phyloP scores from a whole-genome alignment of 2,113 vertebrate species.

The Periophthalmus modestus region DNA sequence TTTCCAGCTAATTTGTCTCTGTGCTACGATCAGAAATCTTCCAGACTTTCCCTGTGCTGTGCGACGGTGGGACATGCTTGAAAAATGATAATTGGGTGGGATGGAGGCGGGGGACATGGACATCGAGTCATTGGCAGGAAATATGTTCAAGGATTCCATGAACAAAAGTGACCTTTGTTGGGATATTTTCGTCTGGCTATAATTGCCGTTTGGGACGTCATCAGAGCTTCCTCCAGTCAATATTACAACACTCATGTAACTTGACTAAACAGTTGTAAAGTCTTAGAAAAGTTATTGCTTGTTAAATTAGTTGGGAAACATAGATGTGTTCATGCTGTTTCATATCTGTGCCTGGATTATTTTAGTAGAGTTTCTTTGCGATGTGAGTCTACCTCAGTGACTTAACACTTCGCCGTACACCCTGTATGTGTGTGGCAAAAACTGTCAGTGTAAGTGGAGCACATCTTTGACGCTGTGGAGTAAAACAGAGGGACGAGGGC shows the following conservation, averaged over 20 bases:
- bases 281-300: background rate
- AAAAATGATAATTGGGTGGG: conserved; percentile 66
- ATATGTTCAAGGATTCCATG: conserved; percentile 70
- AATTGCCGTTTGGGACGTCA: conserved; percentile 52
- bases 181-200: conserved; percentile 30
- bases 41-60: conserved; percentile 38
- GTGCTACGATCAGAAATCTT: conserved; percentile 42
- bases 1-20: conserved; percentile 12
- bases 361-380: background rate
- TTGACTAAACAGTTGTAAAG: background rate
- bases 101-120: conserved; percentile 63
- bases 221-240: background rate
- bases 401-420: background rate
- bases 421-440: background rate
- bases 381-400: background rate
- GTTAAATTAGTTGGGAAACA: background rate
- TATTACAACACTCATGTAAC: background rate
- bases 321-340: background rate
- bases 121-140: conserved; percentile 73
- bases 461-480: conserved; percentile 38
- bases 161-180: conserved; percentile 68
- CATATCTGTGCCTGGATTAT: background rate
- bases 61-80: conserved; percentile 33
- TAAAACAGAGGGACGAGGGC: conserved; percentile 22
- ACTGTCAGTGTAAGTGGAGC: conserved; percentile 9